phyloP scores from a whole-genome alignment of 2,888 invertebrate genomes.

The Caenorhabditis afra region DNA sequence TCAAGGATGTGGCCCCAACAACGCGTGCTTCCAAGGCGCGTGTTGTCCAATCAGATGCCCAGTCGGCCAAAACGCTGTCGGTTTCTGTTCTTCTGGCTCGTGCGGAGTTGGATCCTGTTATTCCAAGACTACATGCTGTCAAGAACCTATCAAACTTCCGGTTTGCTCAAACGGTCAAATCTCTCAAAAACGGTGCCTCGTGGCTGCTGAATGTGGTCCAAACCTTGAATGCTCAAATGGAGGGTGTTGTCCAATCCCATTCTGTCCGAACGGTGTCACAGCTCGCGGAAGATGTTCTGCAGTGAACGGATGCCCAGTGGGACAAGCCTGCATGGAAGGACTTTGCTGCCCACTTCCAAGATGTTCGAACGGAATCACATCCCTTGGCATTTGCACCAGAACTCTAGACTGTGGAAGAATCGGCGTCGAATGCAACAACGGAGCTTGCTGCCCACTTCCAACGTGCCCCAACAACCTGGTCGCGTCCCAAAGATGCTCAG shows the following conservation, averaged over 20 bases:
- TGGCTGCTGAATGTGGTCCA: constrained; percentile 69
- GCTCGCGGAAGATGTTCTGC: constrained; percentile 63
- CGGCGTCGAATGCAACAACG: constrained; percentile 74
- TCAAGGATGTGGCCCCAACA: constrained; percentile 65
- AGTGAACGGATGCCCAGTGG: constrained; percentile 60
- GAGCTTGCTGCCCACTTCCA: constrained; percentile 75
- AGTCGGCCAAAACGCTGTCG: constrained; percentile 63
- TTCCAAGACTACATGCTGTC: constrained; percentile 72
- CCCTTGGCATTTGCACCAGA: constrained; percentile 69
- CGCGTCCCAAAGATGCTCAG: constrained; percentile 62
- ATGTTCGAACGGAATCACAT: constrained; percentile 72
- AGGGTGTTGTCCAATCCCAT: constrained; percentile 78
- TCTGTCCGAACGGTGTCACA: constrained; percentile 76
- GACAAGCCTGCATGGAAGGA: constrained; percentile 73
- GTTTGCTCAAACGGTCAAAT: constrained; percentile 54
- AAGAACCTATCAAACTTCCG: constrained; percentile 60
- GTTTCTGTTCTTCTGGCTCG: constrained; percentile 69
- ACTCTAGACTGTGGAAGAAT: constrained; percentile 72
- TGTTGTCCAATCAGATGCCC: constrained; percentile 78
- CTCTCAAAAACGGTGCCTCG: constrained; percentile 54
- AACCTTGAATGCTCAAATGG: constrained; percentile 79
- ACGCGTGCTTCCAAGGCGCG: constrained; percentile 74
- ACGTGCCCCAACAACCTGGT: constrained; percentile 68
- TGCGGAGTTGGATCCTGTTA: constrained; percentile 66
- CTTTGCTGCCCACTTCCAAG: constrained; percentile 76